A percentile compares a stretch with the other conserved stretches of the same genome.
These are phyloP conservation scores for Aplidium turbinatum DNA, from an alignment of 23 tunicate species.

Conservation along the genomic window DNA sequence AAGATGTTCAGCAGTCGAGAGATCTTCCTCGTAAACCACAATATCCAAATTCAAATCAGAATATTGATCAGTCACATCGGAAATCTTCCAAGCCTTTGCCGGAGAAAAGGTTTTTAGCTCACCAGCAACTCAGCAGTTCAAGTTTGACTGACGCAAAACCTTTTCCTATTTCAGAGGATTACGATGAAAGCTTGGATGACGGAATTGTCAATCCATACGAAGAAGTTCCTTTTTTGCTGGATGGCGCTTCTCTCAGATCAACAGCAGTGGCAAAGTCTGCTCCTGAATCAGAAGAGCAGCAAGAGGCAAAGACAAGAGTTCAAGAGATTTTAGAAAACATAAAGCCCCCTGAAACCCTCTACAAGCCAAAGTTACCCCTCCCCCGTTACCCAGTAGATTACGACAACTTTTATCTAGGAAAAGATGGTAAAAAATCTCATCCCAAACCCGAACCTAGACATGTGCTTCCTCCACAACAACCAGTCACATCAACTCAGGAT, in stretches of 20 bases:
- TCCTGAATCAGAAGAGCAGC: constrained; percentile 41
- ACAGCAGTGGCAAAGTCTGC: neutral
- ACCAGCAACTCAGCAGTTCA: too few relatives aligned
- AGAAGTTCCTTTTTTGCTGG: constrained; percentile 47
- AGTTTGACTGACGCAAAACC: too few relatives aligned
- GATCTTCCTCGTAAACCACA: too few relatives aligned
- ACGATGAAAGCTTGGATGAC: constrained; percentile 51
- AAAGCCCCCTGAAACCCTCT: constrained; percentile 46
- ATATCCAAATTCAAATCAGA: too few relatives aligned
- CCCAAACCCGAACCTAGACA: neutral
- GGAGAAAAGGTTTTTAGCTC: too few relatives aligned
- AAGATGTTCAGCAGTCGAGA: too few relatives aligned
- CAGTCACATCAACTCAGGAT: neutral
- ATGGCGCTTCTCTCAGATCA: neutral
- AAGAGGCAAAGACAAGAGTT: constrained; percentile 43
- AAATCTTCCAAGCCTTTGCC: too few relatives aligned
- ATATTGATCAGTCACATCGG: too few relatives aligned
- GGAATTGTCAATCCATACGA: constrained; percentile 62
- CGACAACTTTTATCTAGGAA: constrained; percentile 55
- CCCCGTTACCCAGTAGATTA: constrained; percentile 66
- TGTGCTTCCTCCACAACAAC: neutral
- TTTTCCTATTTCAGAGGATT: constrained; percentile 27
- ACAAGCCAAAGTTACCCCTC: constrained; percentile 53
- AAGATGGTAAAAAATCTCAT: neutral
- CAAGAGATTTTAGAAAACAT: constrained; percentile 58